Evolutionary conservation across 2,797 vertebrate species (phyloP), one percentile per base, ranked within the genome.

Genomic region (Dendrocincla fuliginosa): DNA sequence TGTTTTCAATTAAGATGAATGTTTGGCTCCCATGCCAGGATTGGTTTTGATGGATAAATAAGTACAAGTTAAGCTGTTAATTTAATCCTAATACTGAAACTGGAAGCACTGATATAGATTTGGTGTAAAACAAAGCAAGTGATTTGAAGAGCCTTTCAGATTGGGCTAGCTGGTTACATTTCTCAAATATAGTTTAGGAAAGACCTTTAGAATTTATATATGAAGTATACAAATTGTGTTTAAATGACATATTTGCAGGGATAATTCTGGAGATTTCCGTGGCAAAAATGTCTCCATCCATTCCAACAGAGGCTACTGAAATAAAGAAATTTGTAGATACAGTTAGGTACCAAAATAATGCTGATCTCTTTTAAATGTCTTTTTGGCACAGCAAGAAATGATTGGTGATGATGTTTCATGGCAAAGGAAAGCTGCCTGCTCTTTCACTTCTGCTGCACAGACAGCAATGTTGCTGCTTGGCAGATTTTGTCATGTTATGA

Each of bases 31-130:
- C 46, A 22, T 82, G 70, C 84, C 78, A 61, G 68, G 93, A 57
- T 68, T 77, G 32, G 50, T 90, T 82, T 74, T 93, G 70, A 3
- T 89, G 89, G 85, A 85, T 93, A 74, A 69, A 35, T 27, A 83
- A 63, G 24, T 52, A 80, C 37, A 87, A 77, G 22, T 91, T 87
- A 95, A 96, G 71, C 78, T 91, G 52, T 83, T 77, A 74, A 23
- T 83, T 49, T 77, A 94, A 92, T 92, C 89, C 64, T 61, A 33
- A 50, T 69, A 50, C 39, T 69, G 81, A 59, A 59, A 47, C 46
- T 70, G 56, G 33, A 75, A 90, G 22, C 0, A 0, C 35, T 89
- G 47, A 79, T 71, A 28, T 44, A 84, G 41, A 77, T 75, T 57
- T 74, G 42, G 17, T 88, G 16, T 78, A 81, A 94, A 93, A 67